Conservation (phyloP, 2,113 vertebrate species). For the Sarotherodon lohbergeri region DNA sequence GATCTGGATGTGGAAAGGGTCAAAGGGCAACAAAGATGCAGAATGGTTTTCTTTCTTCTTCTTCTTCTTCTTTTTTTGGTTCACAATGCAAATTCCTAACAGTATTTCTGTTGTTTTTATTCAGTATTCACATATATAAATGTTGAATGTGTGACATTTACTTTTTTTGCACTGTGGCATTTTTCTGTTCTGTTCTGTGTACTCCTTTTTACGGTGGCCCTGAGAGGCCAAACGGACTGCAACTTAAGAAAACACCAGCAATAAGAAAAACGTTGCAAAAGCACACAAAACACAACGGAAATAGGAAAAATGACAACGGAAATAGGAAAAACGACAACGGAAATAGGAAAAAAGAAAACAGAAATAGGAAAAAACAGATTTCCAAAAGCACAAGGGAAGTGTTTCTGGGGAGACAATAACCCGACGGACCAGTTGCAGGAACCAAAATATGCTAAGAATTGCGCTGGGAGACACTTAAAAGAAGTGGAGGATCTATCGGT, state of each 20-base stretch:
- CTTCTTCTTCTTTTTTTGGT: not conserved
- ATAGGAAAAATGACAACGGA: not conserved
- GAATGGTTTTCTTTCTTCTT: not conserved
- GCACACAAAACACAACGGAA: not conserved
- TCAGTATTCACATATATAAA: not conserved
- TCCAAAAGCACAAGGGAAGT: not conserved
- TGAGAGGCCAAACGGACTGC: not conserved
- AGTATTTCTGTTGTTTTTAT: not conserved
- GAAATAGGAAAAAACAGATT: not conserved
- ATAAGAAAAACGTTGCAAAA: not conserved
- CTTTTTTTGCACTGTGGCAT: not conserved
- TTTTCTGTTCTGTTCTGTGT: not conserved
- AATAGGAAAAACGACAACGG: not conserved
- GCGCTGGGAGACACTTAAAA: not conserved
- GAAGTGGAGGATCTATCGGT: accelerated
- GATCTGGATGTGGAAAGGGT: not conserved
- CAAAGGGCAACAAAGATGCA: not conserved
- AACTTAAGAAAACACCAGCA: not conserved
- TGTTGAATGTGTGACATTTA: not conserved
- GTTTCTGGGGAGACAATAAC: not conserved
- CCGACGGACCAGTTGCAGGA: not conserved
- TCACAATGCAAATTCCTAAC: not conserved
- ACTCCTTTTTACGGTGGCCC: not conserved
- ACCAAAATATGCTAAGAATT: not conserved
- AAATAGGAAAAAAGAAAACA: no score